A percentile compares a stretch with the other conserved stretches of the same genome.
These are phyloP conservation scores for Sebastes trivittatus DNA, from an alignment of 2,797 vertebrate genomes.

Conservation along the genomic window DNA sequence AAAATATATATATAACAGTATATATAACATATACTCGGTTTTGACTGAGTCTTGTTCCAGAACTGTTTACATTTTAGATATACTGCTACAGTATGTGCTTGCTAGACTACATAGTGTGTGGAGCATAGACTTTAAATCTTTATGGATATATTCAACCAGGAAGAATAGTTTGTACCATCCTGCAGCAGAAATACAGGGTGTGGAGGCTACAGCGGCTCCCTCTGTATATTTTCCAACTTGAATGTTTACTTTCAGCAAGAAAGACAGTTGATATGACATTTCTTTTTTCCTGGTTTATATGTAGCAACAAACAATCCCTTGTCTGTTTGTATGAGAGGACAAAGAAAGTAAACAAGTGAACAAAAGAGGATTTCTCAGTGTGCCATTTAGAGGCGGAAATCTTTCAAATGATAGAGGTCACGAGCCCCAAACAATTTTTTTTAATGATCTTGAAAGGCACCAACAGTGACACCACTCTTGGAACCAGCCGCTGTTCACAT, in stretches of 20 bases:
- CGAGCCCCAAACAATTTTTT: constrained; percentile 14
- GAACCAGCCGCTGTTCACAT: constrained; percentile 19
- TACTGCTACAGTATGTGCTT: not conserved
- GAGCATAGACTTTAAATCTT: not conserved
- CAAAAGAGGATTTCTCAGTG: constrained; percentile 14
- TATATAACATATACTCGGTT: no score
- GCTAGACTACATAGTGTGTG: not conserved
- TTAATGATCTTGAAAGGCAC: constrained; percentile 36
- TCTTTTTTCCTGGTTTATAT: not conserved
- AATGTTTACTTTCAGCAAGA: constrained; percentile 14
- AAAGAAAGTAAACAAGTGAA: constrained; percentile 22
- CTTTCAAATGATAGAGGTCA: constrained; percentile 33
- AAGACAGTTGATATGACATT: not conserved
- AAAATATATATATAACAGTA: no score
- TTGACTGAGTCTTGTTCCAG: not conserved
- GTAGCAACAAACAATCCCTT: constrained; percentile 8
- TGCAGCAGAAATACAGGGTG: constrained; percentile 20
- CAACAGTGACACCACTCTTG: constrained; percentile 1
- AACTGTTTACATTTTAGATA: constrained; percentile 8
- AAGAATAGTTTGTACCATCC: not conserved
- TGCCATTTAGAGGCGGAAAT: constrained; percentile 18
- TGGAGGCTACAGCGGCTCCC: not conserved
- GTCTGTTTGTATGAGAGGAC: constrained; percentile 23
- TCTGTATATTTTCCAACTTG: constrained; percentile 1
- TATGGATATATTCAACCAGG: not conserved